phyloP scores from a whole-genome alignment of 2,113 vertebrate species.

The Fulmarus glacialis region DNA sequence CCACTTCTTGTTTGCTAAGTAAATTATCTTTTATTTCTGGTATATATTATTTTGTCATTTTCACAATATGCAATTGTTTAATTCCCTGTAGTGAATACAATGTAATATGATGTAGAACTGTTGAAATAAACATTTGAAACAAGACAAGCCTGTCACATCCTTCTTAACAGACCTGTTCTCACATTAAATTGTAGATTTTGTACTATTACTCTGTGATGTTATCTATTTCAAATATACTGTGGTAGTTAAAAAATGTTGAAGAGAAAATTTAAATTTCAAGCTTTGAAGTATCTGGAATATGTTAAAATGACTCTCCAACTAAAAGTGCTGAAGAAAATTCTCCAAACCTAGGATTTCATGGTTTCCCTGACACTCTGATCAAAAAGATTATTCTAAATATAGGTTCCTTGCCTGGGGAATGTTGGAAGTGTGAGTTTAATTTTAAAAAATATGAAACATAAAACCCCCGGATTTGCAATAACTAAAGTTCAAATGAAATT shows the following conservation, averaged over 20 bases:
- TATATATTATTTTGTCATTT: neutral
- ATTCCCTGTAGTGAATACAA: neutral
- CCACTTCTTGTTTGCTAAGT: neutral
- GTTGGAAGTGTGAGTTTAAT: neutral
- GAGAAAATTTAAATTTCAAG: neutral
- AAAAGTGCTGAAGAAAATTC: neutral
- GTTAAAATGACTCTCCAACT: neutral
- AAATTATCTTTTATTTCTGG: neutral
- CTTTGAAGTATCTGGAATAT: neutral
- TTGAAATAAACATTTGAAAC: neutral
- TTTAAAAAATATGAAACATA: neutral
- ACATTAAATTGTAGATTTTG: neutral
- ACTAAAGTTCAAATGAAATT: neutral
- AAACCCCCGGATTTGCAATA: neutral
- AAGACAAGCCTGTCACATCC: neutral
- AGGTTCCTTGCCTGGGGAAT: neutral
- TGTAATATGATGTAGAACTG: neutral
- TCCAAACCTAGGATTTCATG: neutral
- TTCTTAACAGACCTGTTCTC: neutral
- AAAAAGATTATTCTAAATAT: neutral
- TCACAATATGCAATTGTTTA: neutral
- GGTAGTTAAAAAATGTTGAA: neutral
- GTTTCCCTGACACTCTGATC: neutral
- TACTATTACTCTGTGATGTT: neutral
- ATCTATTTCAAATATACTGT: neutral